Evolutionary conservation across 2,797 vertebrate genomes (phyloP).

Genomic region (Halcyon smyrnensis): DNA sequence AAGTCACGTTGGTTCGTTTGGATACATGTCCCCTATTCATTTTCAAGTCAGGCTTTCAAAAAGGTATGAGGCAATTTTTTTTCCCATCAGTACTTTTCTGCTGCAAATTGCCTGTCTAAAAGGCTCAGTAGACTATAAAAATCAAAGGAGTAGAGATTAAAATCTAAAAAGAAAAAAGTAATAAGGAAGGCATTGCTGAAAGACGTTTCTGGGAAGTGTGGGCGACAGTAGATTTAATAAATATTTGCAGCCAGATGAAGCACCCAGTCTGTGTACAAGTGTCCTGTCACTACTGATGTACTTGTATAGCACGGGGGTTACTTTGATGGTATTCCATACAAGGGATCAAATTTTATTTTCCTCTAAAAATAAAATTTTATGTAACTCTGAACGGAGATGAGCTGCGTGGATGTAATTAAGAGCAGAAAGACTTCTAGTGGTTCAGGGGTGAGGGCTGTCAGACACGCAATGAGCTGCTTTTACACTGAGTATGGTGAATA

Average conservation of each 20-base stretch:
- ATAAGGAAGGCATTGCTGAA: background rate
- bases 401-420: background rate
- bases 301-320: background rate
- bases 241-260: background rate
- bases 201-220: background rate
- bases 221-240: background rate
- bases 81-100: background rate
- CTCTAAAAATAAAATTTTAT: background rate
- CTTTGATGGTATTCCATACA: background rate
- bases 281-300: background rate
- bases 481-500: background rate
- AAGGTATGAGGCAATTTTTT: background rate
- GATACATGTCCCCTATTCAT: background rate
- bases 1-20: rapidly evolving
- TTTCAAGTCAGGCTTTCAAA: background rate
- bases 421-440: background rate
- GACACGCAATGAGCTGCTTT: background rate
- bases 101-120: background rate
- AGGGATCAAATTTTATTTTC: background rate
- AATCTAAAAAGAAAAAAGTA: background rate
- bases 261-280: background rate
- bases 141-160: background rate
- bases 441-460: background rate
- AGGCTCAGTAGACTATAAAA: background rate
- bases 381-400: background rate